A percentile compares a stretch with the other conserved stretches of the same genome.
Evolutionary conservation across 2,113 vertebrate species (phyloP).

Genomic region (Gracilinanus agilis): DNA sequence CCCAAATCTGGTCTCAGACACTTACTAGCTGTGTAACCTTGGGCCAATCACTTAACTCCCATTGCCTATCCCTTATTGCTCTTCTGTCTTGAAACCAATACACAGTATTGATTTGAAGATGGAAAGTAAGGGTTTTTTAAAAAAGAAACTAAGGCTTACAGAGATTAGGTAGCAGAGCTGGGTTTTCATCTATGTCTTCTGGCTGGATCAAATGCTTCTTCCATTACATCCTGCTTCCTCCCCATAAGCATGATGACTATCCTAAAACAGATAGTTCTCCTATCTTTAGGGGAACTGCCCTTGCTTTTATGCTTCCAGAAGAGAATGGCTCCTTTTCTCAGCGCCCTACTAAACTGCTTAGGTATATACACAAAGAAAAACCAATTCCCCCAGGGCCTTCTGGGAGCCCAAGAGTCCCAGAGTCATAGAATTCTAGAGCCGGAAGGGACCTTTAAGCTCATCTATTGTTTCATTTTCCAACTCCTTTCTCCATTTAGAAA

Average conservation of each 20-base stretch:
- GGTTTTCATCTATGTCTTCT: background rate
- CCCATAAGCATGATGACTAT: background rate
- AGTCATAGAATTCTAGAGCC: slow-evolving; percentile 43
- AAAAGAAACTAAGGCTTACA: background rate
- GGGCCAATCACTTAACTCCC: too few species aligned
- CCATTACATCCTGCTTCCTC: background rate
- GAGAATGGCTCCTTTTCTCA: background rate
- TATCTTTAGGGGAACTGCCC: background rate
- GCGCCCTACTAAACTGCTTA: background rate
- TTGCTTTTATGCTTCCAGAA: background rate
- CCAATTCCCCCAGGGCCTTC: slow-evolving; percentile 76
- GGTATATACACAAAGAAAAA: background rate
- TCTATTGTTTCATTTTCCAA: slow-evolving; percentile 33
- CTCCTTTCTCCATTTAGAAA: slow-evolving; percentile 13
- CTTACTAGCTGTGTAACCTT: too few species aligned
- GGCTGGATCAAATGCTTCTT: background rate
- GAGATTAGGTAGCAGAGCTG: background rate
- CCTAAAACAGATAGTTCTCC: background rate
- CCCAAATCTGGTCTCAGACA: too few species aligned
- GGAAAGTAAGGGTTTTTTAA: too few species aligned
- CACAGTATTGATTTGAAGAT: too few species aligned
- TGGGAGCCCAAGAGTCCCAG: slow-evolving; percentile 75
- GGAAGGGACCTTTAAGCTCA: slow-evolving; percentile 77
- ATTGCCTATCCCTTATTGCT: too few species aligned
- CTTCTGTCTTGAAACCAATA: too few species aligned